These are phyloP conservation scores for Choristoneura rosaceana DNA, from an alignment of 2,888 invertebrate species.

Conservation along the genomic window DNA sequence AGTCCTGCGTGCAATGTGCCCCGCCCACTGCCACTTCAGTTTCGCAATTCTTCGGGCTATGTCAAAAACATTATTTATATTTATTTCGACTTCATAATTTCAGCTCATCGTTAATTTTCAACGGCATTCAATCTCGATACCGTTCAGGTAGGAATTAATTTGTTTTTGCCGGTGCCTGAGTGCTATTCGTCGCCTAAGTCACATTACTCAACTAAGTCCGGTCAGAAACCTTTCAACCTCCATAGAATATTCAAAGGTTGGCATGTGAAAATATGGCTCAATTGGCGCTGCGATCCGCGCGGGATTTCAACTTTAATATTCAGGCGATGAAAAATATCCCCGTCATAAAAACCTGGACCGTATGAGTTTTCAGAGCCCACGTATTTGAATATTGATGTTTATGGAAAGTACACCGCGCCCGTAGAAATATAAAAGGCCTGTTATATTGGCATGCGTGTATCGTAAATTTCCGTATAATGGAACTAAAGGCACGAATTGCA, in stretches of 20 bases:
- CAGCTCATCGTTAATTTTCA: background rate
- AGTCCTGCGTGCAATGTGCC: too few species aligned
- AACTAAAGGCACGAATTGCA: conserved; percentile 51
- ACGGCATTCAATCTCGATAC: conserved; percentile 6
- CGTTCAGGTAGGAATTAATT: conserved; percentile 22
- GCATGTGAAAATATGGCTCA: conserved; percentile 77
- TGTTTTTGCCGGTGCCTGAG: conserved; percentile 3
- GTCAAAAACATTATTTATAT: too few species aligned
- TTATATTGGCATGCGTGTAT: conserved; percentile 47
- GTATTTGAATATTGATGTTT: conserved; percentile 81
- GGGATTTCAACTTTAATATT: conserved; percentile 79
- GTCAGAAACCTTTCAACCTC: conserved; percentile 68
- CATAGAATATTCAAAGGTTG: conserved; percentile 80
- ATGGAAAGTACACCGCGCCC: conserved; percentile 62
- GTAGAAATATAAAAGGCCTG: conserved; percentile 54
- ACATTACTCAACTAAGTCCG: conserved; percentile 58
- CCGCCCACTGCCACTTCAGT: too few species aligned
- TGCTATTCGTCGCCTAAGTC: conserved; percentile 27
- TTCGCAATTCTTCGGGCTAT: too few species aligned
- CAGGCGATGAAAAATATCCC: conserved; percentile 78
- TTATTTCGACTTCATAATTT: too few species aligned
- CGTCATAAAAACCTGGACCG: conserved; percentile 76
- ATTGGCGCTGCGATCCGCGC: conserved; percentile 70
- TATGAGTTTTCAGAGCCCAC: conserved; percentile 75
- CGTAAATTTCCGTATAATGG: conserved; percentile 56